These are phyloP conservation scores for Probaryconus sp. DNA, from an alignment of 1,140 invertebrate genomes.

Conservation along the genomic window DNA sequence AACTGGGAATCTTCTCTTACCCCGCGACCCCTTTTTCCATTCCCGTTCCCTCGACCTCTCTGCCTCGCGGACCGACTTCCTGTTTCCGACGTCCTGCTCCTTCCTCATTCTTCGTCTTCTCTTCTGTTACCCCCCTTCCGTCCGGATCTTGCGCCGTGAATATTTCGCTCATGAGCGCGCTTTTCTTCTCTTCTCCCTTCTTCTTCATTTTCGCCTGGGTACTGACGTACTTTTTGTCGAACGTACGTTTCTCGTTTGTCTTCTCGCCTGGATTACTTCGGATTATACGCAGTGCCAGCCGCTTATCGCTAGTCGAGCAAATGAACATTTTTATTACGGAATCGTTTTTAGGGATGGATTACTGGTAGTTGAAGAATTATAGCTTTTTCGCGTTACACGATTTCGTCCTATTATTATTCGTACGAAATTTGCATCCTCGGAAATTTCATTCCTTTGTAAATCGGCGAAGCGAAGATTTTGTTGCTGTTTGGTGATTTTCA, in stretches of 20 bases:
- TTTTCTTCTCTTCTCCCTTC: conserved; percentile 49
- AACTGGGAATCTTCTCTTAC: conserved; percentile 46
- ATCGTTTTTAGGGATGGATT: conserved; percentile 38
- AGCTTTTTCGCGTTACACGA: too few relatives aligned
- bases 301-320: conserved; percentile 52
- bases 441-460: too few relatives aligned
- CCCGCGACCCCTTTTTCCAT: conserved; percentile 27
- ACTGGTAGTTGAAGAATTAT: too few relatives aligned
- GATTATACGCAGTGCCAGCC: conserved; percentile 48
- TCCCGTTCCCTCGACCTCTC: neutral
- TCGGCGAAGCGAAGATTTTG: too few relatives aligned
- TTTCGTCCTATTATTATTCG: too few relatives aligned
- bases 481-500: too few relatives aligned
- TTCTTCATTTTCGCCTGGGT: conserved; percentile 46
- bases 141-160: conserved; percentile 21
- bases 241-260: conserved; percentile 63
- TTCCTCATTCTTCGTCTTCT: conserved; percentile 32
- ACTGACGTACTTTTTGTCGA: conserved; percentile 51
- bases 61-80: conserved; percentile 5
- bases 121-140: conserved; percentile 24
- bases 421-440: too few relatives aligned
- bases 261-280: conserved; percentile 55
- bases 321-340: conserved; percentile 57
- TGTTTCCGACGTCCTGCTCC: conserved; percentile 4
- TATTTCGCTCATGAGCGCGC: conserved; percentile 55